A percentile compares a stretch with the other conserved stretches of the same genome.
phyloP scores from a whole-genome alignment of 1,140 invertebrate genomes.

The Laupala kohalensis region DNA sequence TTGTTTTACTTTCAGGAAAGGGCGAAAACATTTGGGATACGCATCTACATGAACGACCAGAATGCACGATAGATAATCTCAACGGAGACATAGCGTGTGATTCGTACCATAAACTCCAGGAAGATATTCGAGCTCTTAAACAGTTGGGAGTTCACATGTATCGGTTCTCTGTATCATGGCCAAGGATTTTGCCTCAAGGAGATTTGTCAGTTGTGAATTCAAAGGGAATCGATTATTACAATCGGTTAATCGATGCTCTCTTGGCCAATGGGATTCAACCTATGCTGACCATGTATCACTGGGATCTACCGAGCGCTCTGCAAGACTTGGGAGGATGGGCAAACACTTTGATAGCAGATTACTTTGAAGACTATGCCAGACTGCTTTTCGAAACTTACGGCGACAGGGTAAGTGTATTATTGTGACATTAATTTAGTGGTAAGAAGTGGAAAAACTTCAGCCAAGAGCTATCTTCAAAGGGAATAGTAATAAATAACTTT shows the following conservation, averaged over 20 bases:
- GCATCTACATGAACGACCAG: constrained; percentile 25
- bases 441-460: no score
- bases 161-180: constrained; percentile 52
- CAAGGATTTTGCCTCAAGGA: constrained; percentile 44
- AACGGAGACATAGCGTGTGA: constrained; percentile 44
- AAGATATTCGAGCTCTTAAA: constrained; percentile 28
- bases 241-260: constrained; percentile 45
- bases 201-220: constrained; percentile 37
- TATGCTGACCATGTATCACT: constrained; percentile 41
- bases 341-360: constrained; percentile 15
- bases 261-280: constrained; percentile 29
- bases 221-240: constrained; percentile 49
- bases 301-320: constrained; percentile 21
- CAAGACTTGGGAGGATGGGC: constrained; percentile 18
- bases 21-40: constrained; percentile 26
- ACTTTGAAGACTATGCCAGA: constrained; percentile 19
- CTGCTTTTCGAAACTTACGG: constrained; percentile 20
- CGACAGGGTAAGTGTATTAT: constrained; percentile 17
- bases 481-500: no score
- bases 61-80: constrained; percentile 34
- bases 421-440: no score
- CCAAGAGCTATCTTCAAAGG: no score
- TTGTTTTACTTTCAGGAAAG: constrained; percentile 21
- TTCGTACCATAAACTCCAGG: constrained; percentile 42
- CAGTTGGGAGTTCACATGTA: constrained; percentile 33